phyloP scores from a whole-genome alignment of 2,888 invertebrate genomes.

The Polydrusus cervinus region DNA sequence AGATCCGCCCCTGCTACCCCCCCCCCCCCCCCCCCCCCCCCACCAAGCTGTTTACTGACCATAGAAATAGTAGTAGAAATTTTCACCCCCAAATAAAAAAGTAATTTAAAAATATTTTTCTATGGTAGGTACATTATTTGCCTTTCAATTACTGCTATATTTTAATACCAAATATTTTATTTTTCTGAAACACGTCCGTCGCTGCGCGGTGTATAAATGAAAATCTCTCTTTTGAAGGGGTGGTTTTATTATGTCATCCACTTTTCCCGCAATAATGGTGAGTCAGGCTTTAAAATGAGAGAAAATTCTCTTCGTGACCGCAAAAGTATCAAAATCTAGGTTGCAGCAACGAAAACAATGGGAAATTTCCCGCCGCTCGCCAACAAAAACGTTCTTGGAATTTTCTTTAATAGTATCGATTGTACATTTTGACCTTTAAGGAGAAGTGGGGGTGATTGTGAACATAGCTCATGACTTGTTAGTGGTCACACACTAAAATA shows the following conservation, averaged over 20 bases:
- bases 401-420: constrained; percentile 26
- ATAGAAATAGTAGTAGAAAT: no score
- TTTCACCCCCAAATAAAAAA: no score
- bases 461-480: not conserved
- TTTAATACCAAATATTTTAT: no score
- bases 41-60: no score
- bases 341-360: constrained; percentile 34
- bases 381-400: constrained; percentile 25
- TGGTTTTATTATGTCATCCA: constrained; percentile 4
- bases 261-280: constrained; percentile 24
- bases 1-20: no score
- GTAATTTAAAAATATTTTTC: no score
- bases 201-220: not conserved
- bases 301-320: constrained; percentile 41
- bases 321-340: constrained; percentile 40
- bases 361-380: constrained; percentile 19
- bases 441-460: not conserved
- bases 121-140: no score
- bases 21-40: no score
- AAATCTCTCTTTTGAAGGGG: not conserved
- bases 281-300: constrained; percentile 31
- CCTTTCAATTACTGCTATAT: no score
- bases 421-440: constrained; percentile 15
- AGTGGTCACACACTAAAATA: no score
- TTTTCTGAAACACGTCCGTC: no score